phyloP scores from a whole-genome alignment of 1,140 invertebrate genomes.

The Leptopilina clavipes region DNA sequence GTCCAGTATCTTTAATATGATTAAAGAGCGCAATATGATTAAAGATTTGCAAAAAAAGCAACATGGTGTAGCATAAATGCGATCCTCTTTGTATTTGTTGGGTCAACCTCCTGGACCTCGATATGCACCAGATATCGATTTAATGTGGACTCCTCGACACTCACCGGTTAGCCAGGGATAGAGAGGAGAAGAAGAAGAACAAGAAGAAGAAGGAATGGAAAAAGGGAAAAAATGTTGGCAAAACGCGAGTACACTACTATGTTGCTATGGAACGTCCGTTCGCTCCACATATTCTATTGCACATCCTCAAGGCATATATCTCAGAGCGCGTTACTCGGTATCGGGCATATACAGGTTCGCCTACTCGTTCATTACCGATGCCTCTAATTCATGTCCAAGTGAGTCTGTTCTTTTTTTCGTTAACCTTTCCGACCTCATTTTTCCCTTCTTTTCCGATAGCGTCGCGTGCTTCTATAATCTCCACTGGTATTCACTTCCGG shows the following conservation, averaged over 20 bases:
- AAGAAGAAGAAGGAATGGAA: conserved; percentile 38
- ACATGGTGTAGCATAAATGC: background rate
- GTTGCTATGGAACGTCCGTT: conserved; percentile 44
- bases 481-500: conserved; percentile 46
- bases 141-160: conserved; percentile 50
- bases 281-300: conserved; percentile 47
- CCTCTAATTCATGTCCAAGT: conserved; percentile 54
- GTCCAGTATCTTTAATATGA: no score
- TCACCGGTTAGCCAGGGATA: conserved; percentile 37
- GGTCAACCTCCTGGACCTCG: conserved; percentile 44
- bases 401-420: conserved; percentile 28
- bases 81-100: conserved; percentile 43
- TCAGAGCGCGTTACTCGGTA: conserved; percentile 40
- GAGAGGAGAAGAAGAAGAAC: conserved; percentile 40
- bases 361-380: conserved; percentile 52
- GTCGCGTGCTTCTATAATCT: conserved; percentile 46
- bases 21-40: background rate
- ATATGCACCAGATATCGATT: conserved; percentile 64
- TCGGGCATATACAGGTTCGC: conserved; percentile 21
- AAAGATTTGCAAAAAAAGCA: background rate
- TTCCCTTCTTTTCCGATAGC: conserved; percentile 39
- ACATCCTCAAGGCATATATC: conserved; percentile 34
- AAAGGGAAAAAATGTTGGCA: conserved; percentile 35
- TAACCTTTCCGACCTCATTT: conserved; percentile 36
- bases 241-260: conserved; percentile 35